phyloP scores from a whole-genome alignment of 2,113 vertebrate species.

The Syrrhaptes paradoxus region DNA sequence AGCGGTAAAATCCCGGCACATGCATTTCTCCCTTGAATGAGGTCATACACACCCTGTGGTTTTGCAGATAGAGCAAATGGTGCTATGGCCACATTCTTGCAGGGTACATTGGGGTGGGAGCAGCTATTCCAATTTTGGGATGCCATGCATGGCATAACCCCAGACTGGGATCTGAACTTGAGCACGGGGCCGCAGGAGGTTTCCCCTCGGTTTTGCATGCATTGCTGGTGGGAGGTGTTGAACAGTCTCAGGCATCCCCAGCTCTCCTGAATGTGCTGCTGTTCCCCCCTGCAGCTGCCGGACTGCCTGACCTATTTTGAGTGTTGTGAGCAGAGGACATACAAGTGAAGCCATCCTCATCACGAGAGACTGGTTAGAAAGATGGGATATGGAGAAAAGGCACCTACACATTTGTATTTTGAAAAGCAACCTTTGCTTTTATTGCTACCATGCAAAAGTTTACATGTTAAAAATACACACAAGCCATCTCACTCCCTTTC shows the following conservation, averaged over 20 bases:
- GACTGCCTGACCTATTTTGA: not conserved
- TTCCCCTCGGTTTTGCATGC: not conserved
- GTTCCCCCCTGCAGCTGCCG: not conserved
- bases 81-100: rapidly evolving
- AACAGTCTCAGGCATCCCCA: not conserved
- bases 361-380: not conserved
- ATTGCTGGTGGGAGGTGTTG: rapidly evolving
- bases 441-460: not conserved
- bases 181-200: not conserved
- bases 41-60: not conserved
- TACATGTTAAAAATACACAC: not conserved
- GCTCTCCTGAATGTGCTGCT: not conserved
- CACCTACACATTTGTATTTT: not conserved
- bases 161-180: not conserved
- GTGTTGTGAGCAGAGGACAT: not conserved
- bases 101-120: not conserved
- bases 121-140: not conserved
- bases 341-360: not conserved
- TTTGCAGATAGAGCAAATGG: not conserved
- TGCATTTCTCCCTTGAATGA: not conserved
- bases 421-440: not conserved
- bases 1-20: not conserved
- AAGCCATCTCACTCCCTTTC: not conserved
- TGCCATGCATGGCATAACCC: not conserved
- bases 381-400: not conserved